Evolutionary conservation across 2,797 vertebrate genomes (phyloP).

Genomic region (Schizopygopsis malacanthus): DNA sequence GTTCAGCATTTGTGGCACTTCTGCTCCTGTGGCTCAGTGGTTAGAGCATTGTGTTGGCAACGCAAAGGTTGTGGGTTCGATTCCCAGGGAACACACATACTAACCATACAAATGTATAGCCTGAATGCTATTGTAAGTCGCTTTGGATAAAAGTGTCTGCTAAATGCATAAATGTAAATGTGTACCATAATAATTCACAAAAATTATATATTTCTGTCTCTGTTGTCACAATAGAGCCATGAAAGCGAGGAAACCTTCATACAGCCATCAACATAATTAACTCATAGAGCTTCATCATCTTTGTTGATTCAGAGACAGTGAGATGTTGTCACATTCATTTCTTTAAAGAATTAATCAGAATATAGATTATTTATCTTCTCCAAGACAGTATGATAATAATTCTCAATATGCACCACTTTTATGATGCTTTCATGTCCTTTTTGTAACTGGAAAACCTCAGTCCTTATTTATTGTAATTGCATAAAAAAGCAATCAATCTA

Average conservation of each 20-base stretch:
- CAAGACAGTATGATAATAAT: background rate
- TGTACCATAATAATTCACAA: conserved; percentile 14
- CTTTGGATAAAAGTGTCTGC: no score
- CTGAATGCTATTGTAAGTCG: no score
- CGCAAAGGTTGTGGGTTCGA: no score
- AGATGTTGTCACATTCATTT: background rate
- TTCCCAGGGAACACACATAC: no score
- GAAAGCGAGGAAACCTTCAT: conserved; percentile 19
- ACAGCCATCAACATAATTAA: conserved; percentile 17
- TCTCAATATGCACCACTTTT: background rate
- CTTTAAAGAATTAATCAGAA: background rate
- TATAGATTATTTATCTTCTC: background rate
- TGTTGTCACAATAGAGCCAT: background rate
- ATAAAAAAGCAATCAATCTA: background rate
- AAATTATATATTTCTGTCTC: conserved; percentile 5
- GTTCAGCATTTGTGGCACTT: conserved; percentile 5
- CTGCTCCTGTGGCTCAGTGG: no score
- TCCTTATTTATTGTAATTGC: no score
- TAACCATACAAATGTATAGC: no score
- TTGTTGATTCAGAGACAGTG: conserved; percentile 1
- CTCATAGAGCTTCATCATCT: background rate
- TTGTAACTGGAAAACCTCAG: background rate
- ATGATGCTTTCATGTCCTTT: background rate
- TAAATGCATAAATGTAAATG: no score
- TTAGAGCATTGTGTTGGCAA: no score